Evolutionary conservation across 2,113 vertebrate species (phyloP), one percentile per base, ranked within the genome.

Genomic region (Oceanodroma tethys): DNA sequence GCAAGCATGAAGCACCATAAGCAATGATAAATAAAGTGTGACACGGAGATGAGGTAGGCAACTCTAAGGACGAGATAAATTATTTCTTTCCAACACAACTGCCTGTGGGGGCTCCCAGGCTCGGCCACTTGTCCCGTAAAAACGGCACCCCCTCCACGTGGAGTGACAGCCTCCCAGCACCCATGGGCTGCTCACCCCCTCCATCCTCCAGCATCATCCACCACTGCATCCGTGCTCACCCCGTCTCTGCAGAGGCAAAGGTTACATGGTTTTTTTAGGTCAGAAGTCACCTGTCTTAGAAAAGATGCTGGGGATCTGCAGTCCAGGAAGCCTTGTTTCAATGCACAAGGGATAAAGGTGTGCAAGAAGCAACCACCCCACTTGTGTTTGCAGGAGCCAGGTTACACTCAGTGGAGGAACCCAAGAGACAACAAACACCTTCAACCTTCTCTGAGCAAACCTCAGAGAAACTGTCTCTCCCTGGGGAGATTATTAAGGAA

Each of bases 71-170:
- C 1, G 48, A 85, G 30, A 58, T 12, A 73, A 86, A 60, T 13
- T 2, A 58, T 27, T 60, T 65, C 18, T 65, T 21, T 60, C 30
- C 62, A 32, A 10, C 34, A n/a, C 6, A 36, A 58, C 52, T 50
- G 22, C 9, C 73, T 4, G 3, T 27, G 40, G 20, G 63, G 27
- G 27, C 23, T 70, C 50, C 32, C 21, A 12, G 34, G 56, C 55
- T 47, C 2, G 0, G 40, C 18, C n/a, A n/a, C 36, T n/a, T 11
- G 1, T 38, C 26, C 38, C 6, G 7, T 45, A 17, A 76, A 30
- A 40, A 32, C 30, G 23, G 34, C 7, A 1, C 11, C n/a, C 42
- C 45, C 2, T 20, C 15, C 27, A 1, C 0, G 0, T 1, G 6
- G 17, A 52, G 20, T 23, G 76, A 68, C 32, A 45, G 38, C 38